Percentiles rank a stretch among this genome's conserved stretches.
Conservation (phyloP, 2,888 invertebrate species). For the Caenorhabditis drosophilae region DNA sequence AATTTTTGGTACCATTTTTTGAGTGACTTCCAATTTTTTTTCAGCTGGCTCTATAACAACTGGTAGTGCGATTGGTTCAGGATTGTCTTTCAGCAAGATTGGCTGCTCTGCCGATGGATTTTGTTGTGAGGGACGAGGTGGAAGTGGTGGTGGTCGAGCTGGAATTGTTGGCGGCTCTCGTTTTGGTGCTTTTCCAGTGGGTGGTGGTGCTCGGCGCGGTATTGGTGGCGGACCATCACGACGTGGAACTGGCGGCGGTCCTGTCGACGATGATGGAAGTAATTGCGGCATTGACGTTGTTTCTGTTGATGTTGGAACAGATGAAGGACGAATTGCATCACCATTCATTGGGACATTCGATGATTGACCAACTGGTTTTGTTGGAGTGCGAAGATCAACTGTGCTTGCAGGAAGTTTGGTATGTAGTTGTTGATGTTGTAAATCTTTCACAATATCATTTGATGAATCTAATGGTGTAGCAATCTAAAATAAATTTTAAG, state of each 20-base stretch:
- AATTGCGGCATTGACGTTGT: background rate
- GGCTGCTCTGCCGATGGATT: background rate
- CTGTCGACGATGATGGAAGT: conserved; percentile 12
- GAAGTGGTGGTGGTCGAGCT: conserved; percentile 36
- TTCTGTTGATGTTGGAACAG: conserved; percentile 2
- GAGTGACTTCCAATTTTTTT: conserved; percentile 1
- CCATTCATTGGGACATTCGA: conserved; percentile 2
- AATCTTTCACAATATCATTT: conserved; percentile 14
- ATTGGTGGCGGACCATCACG: conserved; percentile 37
- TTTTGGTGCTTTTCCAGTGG: conserved; percentile 8
- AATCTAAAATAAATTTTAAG: conserved; percentile 10
- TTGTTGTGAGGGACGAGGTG: conserved; percentile 29
- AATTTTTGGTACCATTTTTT: conserved; percentile 19
- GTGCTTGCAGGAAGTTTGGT: conserved; percentile 48
- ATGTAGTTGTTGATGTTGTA: no score
- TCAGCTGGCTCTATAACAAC: background rate
- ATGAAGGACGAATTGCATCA: background rate
- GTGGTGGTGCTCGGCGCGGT: conserved; percentile 13
- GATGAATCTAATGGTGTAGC: conserved; percentile 21
- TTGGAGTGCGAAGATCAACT: conserved; percentile 46
- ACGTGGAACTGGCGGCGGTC: conserved; percentile 37
- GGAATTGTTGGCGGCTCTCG: conserved; percentile 22
- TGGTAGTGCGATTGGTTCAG: background rate
- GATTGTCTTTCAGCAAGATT: background rate
- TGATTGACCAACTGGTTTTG: conserved; percentile 38